phyloP scores from a whole-genome alignment of 2,113 vertebrate species.

The Neoarius graeffei region DNA sequence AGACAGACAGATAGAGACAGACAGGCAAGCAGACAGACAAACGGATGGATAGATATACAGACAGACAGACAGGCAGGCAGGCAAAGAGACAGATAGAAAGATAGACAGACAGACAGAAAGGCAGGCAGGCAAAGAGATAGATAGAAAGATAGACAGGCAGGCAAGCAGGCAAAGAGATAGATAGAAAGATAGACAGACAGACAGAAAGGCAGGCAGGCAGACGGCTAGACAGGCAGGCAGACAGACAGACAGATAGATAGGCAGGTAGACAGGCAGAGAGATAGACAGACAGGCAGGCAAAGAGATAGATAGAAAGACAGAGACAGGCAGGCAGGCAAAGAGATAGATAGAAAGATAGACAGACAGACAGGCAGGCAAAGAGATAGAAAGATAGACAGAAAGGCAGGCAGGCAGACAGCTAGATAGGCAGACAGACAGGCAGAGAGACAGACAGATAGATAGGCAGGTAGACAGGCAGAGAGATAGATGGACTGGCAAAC shows the following conservation, averaged over 20 bases:
- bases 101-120: not conserved
- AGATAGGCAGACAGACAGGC: not conserved
- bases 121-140: not conserved
- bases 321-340: not conserved
- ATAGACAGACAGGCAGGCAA: not conserved
- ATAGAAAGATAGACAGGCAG: not conserved
- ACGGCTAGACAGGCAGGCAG: no score
- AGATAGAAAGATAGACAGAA: no score
- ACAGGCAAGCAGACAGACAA: not conserved
- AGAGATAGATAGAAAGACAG: not conserved
- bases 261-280: not conserved
- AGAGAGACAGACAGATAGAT: not conserved
- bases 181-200: not conserved
- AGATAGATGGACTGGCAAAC: no score
- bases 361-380: not conserved
- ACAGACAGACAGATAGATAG: no score
- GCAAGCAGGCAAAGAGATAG: no score
- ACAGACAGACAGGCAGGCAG: accelerated
- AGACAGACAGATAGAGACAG: not conserved
- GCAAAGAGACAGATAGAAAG: not conserved
- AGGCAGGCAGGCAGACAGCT: not conserved
- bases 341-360: not conserved
- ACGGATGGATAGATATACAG: not conserved
- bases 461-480: no score
- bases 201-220: not conserved